A percentile compares a stretch with the other conserved stretches of the same genome.
phyloP scores from a whole-genome alignment of 2,113 vertebrate species.

The Shinisaurus crocodilurus region DNA sequence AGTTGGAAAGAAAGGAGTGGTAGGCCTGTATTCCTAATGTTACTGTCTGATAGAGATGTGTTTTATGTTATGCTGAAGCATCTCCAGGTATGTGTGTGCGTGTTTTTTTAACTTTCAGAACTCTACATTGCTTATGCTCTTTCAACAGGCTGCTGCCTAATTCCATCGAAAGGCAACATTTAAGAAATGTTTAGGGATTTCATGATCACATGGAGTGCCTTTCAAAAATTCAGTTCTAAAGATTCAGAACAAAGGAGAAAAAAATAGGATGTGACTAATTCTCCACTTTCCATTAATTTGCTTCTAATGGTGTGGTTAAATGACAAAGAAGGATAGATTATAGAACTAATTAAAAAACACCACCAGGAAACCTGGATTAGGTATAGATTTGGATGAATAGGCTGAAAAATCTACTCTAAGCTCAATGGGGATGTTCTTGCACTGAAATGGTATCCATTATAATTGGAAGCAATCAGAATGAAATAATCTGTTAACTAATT shows the following conservation, averaged over 20 bases:
- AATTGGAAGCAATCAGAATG: conserved; percentile 62
- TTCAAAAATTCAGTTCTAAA: conserved; percentile 10
- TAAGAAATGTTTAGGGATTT: conserved; percentile 1
- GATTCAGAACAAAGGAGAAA: neutral
- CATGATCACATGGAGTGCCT: neutral
- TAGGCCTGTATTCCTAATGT: neutral
- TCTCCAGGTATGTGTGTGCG: neutral
- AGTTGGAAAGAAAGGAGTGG: neutral
- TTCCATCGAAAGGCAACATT: neutral
- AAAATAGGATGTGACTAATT: neutral
- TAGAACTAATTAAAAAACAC: conserved; percentile 61
- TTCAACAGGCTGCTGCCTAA: neutral
- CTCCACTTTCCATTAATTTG: conserved; percentile 23
- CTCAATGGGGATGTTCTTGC: conserved; percentile 46
- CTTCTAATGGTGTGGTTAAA: conserved; percentile 12
- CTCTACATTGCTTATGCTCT: neutral
- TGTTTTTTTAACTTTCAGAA: neutral
- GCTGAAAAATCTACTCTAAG: conserved; percentile 54
- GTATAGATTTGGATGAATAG: conserved; percentile 57
- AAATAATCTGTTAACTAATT: conserved; percentile 70
- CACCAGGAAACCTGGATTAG: conserved; percentile 64
- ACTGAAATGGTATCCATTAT: conserved; percentile 40
- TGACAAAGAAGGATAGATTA: conserved; percentile 34
- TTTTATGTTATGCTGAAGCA: neutral
- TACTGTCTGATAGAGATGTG: neutral